Evolutionary conservation across 2,797 vertebrate genomes (phyloP), one percentile per base, ranked within the genome.

Genomic region (Sardinella longiceps): DNA sequence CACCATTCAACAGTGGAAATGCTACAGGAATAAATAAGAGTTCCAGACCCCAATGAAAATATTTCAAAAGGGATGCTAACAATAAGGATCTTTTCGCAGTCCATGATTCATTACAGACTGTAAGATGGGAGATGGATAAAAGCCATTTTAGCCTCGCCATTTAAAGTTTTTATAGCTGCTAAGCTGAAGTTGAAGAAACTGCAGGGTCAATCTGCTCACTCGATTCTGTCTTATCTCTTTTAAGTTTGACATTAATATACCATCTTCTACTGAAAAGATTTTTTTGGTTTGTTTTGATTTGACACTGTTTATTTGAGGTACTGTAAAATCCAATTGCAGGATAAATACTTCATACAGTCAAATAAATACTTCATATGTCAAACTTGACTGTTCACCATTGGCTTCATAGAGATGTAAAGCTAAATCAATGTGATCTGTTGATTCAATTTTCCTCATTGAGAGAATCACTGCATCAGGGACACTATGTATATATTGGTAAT

Each of bases 11-110:
- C 87, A 70, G 85, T 84, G 92, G 92, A 91, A 93, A 92, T 90
- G 88, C 88, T 84, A 82, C 80, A 90, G 91, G 91, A 93, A 93
- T 93, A 93, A 93, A 93, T 92, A 93, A 91, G 87, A 88, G 83
- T 86, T 85, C 88, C 90, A 85, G 86, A 89, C 23, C 70, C 83
- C 70, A 80, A 14, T 87, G 63, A 86, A 91, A 88, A 91, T 91
- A 92, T 92, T 87, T 90, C 87, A 86, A 81, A 81, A 43, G 30
- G 60, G 84, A 86, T 89, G 87, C 84, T 90, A 89, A 92, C 91
- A 89, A 87, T 87, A 88, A 89, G 86, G 87, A 89, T 70, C 89
- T 25, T 87, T 87, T 90, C 89, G 90, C 85, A 85, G 84, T 56
- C 74, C 83, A 81, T 90, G 89, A 91, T 92, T 92, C 90, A 91